A percentile compares a stretch with the other conserved stretches of the same genome.
These are phyloP conservation scores for Otolemur garnettii DNA, from an alignment of 2,113 vertebrate genomes.

Conservation along the genomic window DNA sequence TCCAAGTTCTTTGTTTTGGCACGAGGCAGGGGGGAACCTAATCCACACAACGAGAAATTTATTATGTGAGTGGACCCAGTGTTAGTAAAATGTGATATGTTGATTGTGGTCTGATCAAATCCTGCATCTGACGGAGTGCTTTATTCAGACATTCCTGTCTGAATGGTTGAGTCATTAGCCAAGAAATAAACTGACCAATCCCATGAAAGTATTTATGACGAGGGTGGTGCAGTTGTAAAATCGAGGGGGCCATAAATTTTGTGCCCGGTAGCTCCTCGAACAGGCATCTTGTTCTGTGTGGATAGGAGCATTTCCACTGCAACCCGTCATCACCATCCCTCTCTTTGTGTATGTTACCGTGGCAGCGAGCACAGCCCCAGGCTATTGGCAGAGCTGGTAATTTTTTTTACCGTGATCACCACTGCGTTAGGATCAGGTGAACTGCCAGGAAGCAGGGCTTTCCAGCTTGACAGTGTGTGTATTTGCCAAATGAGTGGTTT, in stretches of 20 bases:
- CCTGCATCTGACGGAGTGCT: constrained; percentile 64
- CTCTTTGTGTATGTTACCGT: constrained; percentile 53
- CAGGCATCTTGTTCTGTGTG: constrained; percentile 60
- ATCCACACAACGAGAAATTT: constrained; percentile 65
- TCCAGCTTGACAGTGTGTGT: not conserved
- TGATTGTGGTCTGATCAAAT: constrained; percentile 80
- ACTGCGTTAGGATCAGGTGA: constrained; percentile 73
- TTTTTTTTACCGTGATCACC: constrained; percentile 54
- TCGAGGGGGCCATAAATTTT: constrained; percentile 79
- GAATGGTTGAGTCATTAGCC: constrained; percentile 67
- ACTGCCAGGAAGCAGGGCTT: constrained; percentile 51
- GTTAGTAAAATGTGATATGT: constrained; percentile 77
- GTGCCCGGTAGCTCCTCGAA: constrained; percentile 72
- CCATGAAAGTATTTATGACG: constrained; percentile 80
- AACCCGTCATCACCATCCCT: constrained; percentile 45
- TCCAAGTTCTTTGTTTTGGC: constrained; percentile 61
- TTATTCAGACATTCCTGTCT: constrained; percentile 63
- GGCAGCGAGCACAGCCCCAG: constrained; percentile 61
- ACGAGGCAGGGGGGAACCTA: constrained; percentile 43
- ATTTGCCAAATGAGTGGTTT: constrained; percentile 72
- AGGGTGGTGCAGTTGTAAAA: constrained; percentile 76
- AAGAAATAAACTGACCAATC: constrained; percentile 76
- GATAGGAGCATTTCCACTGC: constrained; percentile 74
- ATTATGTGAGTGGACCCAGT: constrained; percentile 73
- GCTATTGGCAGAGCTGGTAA: constrained; percentile 63